Base-by-base conservation (phyloP, 1,140 invertebrate genomes). In the Phenacoccus solenopsis region DNA sequence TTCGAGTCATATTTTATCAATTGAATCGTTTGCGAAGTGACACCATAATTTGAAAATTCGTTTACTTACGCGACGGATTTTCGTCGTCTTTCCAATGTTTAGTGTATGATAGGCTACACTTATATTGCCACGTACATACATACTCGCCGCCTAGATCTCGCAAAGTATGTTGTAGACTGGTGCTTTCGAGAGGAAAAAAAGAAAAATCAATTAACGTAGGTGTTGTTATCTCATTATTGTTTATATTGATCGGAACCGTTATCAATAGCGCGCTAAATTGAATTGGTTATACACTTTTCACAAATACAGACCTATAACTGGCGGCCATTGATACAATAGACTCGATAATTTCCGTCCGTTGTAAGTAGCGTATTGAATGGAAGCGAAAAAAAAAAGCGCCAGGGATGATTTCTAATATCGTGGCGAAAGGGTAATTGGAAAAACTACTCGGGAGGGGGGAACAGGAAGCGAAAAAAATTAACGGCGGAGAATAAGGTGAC, bases 391-490 rank as follows among this genome's bases (percentile, higher is more conserved):
- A 38, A 38, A 38, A n/a, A 10, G 9, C 32, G n/a, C 9, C n/a
- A 38, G 59, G 59, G 59, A 64, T 64, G 59, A 64, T 20, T 25
- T 27, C 21, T 25, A 10, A 1, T 64, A 22, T n/a, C n/a, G n/a
- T n/a, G 59, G 25, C 9, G 59, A 27, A 64, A 22, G 59, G 25
- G 25, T 64, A 64, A 64, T 64, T 64, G 59, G 59, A 64, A 64
- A 64, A 64, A 7, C 25, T 64, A n/a, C n/a, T n/a, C n/a, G n/a
- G n/a, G n/a, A n/a, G 59, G 20, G 38, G 59, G 22, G 59, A 64
- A 64, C 59, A 64, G 59, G 59, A 64, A 64, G 25, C 25, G 4
- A 16, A 64, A 64, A 64, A 64, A 64, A 64, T 64, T 64, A 64
- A 64, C 59, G 4, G n/a, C n/a, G n/a, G 59, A 64, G 59, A 16